Evolutionary conservation across 2,113 vertebrate species (phyloP).

Genomic region (Sialia sialis): DNA sequence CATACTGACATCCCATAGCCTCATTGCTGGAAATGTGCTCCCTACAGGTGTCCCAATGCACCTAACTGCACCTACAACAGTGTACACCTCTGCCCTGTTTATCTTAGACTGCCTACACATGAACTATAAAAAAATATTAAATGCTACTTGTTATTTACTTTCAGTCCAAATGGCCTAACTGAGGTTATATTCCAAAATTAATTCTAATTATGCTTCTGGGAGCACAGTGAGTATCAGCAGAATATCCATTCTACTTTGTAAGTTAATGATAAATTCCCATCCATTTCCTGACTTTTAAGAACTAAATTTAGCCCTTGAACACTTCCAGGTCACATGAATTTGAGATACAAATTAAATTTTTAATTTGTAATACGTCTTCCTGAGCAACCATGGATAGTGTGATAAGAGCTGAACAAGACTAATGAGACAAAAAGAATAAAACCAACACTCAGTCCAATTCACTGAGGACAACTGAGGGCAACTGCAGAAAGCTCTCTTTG

Average conservation of each 20-base stretch:
- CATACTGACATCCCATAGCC: accelerated
- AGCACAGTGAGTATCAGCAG: background rate
- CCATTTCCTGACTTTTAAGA: background rate
- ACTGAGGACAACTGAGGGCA: background rate
- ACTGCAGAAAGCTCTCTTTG: background rate
- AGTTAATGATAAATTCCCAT: background rate
- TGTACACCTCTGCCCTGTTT: background rate
- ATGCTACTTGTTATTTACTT: background rate
- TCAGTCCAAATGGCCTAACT: background rate
- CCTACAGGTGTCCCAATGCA: background rate
- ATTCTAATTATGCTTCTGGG: background rate
- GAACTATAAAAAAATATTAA: background rate
- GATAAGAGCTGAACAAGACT: background rate
- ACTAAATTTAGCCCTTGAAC: background rate
- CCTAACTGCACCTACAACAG: background rate
- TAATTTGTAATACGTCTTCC: background rate
- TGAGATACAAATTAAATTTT: background rate
- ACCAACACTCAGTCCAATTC: background rate
- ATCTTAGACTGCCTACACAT: background rate
- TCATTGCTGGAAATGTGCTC: background rate
- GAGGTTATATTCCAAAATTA: background rate
- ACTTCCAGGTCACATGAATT: background rate
- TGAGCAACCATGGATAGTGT: background rate
- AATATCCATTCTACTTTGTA: background rate
- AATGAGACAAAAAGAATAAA: background rate